These are phyloP conservation scores for Thomomys bottae DNA, from an alignment of 2,113 vertebrate genomes.

Conservation along the genomic window DNA sequence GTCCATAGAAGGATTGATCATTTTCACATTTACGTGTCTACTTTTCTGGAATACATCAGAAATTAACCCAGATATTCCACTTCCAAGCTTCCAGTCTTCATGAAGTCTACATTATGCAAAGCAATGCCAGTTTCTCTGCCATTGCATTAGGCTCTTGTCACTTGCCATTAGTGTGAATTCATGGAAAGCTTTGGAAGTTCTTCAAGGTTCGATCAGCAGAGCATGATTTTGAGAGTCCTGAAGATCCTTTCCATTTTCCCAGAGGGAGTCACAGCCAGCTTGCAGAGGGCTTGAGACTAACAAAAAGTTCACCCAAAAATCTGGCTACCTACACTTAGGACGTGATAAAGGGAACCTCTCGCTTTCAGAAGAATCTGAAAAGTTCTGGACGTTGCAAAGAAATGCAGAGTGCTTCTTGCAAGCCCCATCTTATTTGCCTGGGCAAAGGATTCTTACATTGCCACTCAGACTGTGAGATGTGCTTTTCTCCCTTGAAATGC, in stretches of 20 bases:
- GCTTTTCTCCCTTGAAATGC: conserved; percentile 19
- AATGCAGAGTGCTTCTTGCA: accelerated
- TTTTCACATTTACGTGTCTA: accelerated
- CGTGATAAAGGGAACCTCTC: neutral
- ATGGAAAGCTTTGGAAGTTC: neutral
- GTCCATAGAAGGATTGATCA: neutral
- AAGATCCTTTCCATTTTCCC: neutral
- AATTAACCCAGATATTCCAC: neutral
- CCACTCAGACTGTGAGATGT: neutral
- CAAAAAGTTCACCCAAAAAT: neutral
- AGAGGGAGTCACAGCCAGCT: neutral
- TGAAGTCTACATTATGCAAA: neutral
- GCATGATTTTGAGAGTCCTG: neutral
- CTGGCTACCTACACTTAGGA: accelerated
- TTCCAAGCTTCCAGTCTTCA: accelerated
- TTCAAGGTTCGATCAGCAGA: neutral
- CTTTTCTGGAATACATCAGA: neutral
- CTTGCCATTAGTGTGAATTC: neutral
- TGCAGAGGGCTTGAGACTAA: neutral
- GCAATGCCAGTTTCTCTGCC: neutral
- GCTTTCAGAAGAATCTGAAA: neutral
- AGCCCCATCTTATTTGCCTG: neutral
- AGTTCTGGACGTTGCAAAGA: neutral
- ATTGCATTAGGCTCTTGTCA: accelerated
- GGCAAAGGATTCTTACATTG: neutral